Evolutionary conservation across 1,140 invertebrate genomes (phyloP).

Genomic region (Tribolium castaneum): DNA sequence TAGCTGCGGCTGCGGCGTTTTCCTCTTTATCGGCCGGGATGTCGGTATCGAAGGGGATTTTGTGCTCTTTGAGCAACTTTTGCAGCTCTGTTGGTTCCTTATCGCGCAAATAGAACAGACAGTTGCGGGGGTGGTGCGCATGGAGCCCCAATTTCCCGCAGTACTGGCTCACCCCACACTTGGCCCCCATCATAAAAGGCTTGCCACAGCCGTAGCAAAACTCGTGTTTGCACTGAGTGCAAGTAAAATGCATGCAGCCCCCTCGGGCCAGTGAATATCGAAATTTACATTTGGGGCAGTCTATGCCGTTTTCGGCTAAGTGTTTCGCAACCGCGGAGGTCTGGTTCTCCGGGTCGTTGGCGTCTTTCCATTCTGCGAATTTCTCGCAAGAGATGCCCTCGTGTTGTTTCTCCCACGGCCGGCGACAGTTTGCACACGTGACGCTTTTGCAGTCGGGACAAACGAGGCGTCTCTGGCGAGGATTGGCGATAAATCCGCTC

Average conservation of each 20-base stretch:
- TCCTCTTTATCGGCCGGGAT: constrained; percentile 64
- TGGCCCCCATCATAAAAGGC: constrained; percentile 90
- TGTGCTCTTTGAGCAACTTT: constrained; percentile 80
- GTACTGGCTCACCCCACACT: constrained; percentile 81
- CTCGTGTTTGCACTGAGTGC: constrained; percentile 92
- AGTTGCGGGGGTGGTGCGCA: constrained; percentile 95
- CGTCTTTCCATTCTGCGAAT: constrained; percentile 87
- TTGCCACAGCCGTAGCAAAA: constrained; percentile 95
- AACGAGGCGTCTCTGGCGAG: constrained; percentile 83
- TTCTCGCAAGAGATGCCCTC: constrained; percentile 88
- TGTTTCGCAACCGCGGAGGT: constrained; percentile 84
- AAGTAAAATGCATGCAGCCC: constrained; percentile 98
- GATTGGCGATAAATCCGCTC: constrained; percentile 92
- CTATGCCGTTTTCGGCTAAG: constrained; percentile 90
- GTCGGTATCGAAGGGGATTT: constrained; percentile 77
- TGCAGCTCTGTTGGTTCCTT: constrained; percentile 89
- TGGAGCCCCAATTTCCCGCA: constrained; percentile 91
- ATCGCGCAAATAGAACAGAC: constrained; percentile 94
- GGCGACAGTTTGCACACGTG: constrained; percentile 88
- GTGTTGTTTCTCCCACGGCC: constrained; percentile 91
- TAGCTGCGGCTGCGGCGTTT: constrained; percentile 60
- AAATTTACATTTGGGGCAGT: constrained; percentile 88
- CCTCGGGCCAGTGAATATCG: constrained; percentile 88
- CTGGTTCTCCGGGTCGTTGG: constrained; percentile 90
- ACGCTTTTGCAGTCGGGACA: constrained; percentile 92